Evolutionary conservation across 1,140 invertebrate species (phyloP), one percentile per base, ranked within the genome.

Genomic region (Drosophila parvula): DNA sequence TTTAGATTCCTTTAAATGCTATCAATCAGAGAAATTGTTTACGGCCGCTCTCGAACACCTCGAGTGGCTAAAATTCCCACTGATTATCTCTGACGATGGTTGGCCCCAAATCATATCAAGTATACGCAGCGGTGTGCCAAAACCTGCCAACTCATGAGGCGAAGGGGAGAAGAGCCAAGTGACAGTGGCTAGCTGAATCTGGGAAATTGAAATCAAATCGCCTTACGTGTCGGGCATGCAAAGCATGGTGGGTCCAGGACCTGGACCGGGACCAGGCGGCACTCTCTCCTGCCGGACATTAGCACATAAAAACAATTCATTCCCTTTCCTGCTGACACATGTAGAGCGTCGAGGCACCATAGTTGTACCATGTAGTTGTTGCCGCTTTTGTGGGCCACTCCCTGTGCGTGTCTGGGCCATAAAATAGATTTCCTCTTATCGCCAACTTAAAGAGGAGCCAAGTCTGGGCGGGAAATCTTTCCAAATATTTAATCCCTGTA

Each of bases 171-270:
- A 38, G 14, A 44, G 58, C 38, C 63, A 68, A 50, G 32, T 53
- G 57, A 74, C 63, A 58, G 50, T 67, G 78, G 48, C 32, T 58
- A 82, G 71, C 71, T 79, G 88, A 91, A 91, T 90, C 88, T 89
- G 83, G 81, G 80, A 90, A 90, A 90, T 90, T 90, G 89, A 90
- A 90, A 91, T 91, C 89, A 90, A 90, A 90, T 91, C 89, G 81
- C 62, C 81, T 91, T 90, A 90, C 89, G 89, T 90, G 89, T 79
- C 75, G 43, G 16, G 89, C 79, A 90, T 90, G 76, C 79, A 81
- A 84, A 79, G 65, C 64, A 61, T 40, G 60, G 8, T 16, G 69
- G 1, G 11, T 9, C n/a, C 7, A 32, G 48, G 48, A 16, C 60
- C 56, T 18, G 34, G 43, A 44, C 30, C 30, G 4, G 38, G 11